A percentile compares a stretch with the other conserved stretches of the same genome.
phyloP scores from a whole-genome alignment of 2,797 vertebrate species.

The Phyllotis vaccarum region DNA sequence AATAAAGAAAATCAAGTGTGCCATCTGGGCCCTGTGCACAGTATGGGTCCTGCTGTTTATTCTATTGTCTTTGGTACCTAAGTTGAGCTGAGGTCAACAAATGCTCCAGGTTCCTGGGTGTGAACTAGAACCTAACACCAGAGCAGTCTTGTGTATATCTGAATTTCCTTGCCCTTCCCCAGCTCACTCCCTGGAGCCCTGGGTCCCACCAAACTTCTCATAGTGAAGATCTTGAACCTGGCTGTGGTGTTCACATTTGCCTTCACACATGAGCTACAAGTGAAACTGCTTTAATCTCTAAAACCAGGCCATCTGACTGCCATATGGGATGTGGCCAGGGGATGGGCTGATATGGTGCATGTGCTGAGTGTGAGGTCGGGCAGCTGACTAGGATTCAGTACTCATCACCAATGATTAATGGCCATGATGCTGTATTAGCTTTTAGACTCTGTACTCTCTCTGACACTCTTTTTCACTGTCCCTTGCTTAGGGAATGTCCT shows the following conservation, averaged over 20 bases:
- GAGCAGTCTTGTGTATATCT: neutral
- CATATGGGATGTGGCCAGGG: neutral
- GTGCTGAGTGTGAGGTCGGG: neutral
- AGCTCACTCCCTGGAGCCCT: neutral
- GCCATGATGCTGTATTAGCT: accelerated
- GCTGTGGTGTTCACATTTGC: neutral
- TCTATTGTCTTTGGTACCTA: neutral
- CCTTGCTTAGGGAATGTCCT: neutral
- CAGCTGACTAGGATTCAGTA: neutral
- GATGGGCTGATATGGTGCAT: too few relatives aligned
- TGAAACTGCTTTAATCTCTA: neutral
- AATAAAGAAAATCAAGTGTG: constrained; percentile 62
- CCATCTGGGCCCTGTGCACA: constrained; percentile 42
- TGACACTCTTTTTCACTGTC: neutral
- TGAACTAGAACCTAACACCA: neutral
- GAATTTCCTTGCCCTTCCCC: neutral
- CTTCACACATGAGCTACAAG: neutral
- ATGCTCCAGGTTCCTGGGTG: neutral
- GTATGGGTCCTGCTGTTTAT: constrained; percentile 58
- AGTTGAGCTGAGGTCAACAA: constrained; percentile 33
- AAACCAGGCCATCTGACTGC: neutral
- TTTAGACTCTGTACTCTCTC: neutral
- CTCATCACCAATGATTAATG: neutral
- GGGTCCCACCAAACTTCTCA: neutral
- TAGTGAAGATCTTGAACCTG: neutral